Evolutionary conservation across 2,797 vertebrate species (phyloP).

Genomic region (Pangasius djambal): DNA sequence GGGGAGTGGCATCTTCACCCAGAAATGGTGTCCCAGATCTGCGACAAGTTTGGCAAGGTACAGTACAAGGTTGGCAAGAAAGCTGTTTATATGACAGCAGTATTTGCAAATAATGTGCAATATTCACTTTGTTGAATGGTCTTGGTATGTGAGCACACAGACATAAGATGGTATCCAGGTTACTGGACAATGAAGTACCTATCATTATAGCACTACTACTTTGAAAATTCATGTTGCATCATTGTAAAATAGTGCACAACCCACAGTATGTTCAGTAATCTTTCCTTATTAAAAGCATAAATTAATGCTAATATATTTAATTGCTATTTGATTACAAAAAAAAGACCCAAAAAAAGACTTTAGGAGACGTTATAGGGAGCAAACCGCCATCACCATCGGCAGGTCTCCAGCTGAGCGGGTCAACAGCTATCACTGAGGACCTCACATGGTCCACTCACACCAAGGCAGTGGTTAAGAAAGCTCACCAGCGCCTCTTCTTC

Average conservation of each 20-base stretch:
- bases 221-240: neutral
- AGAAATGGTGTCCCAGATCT: neutral
- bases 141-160: neutral
- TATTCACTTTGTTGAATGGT: neutral
- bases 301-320: neutral
- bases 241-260: neutral
- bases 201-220: neutral
- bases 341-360: too few relatives aligned
- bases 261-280: neutral
- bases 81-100: neutral
- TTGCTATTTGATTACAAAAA: neutral
- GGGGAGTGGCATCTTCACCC: neutral
- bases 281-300: neutral
- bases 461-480: too few relatives aligned
- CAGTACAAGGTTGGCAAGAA: neutral
- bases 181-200: neutral
- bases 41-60: neutral
- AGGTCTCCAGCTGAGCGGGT: too few relatives aligned
- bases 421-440: too few relatives aligned
- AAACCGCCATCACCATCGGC: too few relatives aligned
- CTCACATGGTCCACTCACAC: too few relatives aligned
- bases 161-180: neutral
- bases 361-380: too few relatives aligned
- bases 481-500: too few relatives aligned
- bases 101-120: neutral